Base-by-base conservation (phyloP, 2,113 vertebrate species). In the Gymnogyps californianus region DNA sequence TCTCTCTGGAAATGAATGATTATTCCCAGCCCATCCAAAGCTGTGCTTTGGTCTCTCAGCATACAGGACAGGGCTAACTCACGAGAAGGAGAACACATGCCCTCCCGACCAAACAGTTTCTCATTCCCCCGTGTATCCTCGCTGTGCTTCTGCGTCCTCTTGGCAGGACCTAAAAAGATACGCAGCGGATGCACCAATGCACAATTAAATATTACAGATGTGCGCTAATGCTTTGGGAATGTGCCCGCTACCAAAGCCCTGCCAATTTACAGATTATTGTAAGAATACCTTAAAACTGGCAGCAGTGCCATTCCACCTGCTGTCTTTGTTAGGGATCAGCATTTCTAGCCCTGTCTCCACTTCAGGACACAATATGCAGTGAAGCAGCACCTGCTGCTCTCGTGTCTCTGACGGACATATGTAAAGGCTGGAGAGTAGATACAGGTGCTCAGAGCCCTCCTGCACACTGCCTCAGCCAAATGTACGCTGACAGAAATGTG, bases 381-480 rank as follows among this genome's bases (percentile, higher is more conserved):
- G 86, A 91, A 89, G 87, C 90, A 91, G 83, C 94, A 74, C 70
- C 94, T 59, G 95, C 77, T 95, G 81, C 95, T 93, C 90, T 67
- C 58, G 2, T 66, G 65, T 70, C 83, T 79, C 75, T 69, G 67
- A 62, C 19, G 26, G 88, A 79, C 16, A 34, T 61, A 46, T 72
- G 74, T 16, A 83, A 83, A 96, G 65, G 86, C 51, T 84, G 58
- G 59, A 76, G 83, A 97, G 88, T 21, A 96, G 83, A 71, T 64
- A 83, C 91, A 95, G 93, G 90, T 95, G 93, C 71, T 98, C n/a
- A 17, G 54, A 86, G 69, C n/a, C 67, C 80, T 66, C 46, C 91
- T 24, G 34, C 42, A 49, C 29, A 19, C 61, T 64, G n/a, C 36
- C 89, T 91, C 77, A 38, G 93, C 92, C 92, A 94, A 93, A 86